Percentiles rank a stretch among this genome's conserved stretches.
These are phyloP conservation scores for Leptinotarsa defecta DNA, from an alignment of 1,140 invertebrate species.

Conservation along the genomic window DNA sequence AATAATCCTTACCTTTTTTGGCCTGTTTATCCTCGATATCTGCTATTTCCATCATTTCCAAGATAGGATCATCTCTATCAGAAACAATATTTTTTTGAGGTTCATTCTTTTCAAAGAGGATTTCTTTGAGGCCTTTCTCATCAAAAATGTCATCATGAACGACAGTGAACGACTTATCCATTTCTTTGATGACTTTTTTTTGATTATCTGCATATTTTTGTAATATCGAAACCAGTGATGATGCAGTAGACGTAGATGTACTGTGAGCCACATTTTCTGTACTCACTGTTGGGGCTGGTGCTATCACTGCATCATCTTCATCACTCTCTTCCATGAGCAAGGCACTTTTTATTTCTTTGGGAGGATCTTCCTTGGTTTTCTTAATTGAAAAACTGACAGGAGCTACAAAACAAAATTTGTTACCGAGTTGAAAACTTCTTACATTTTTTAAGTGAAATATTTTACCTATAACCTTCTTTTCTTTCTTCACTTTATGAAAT, in stretches of 20 bases:
- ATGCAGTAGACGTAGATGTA: background rate
- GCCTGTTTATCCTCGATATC: slow-evolving; percentile 43
- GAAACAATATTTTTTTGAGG: background rate
- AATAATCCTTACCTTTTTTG: slow-evolving; percentile 35
- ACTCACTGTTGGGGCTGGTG: slow-evolving; percentile 28
- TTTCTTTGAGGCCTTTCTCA: slow-evolving; percentile 17
- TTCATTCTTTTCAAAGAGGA: slow-evolving; percentile 12
- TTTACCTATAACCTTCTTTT: slow-evolving; percentile 51
- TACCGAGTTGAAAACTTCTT: background rate
- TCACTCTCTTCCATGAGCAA: slow-evolving; percentile 76
- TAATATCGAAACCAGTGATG: background rate
- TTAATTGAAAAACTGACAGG: slow-evolving; percentile 83
- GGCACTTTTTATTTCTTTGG: slow-evolving; percentile 69
- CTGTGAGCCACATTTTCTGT: slow-evolving; percentile 1
- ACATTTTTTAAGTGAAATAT: background rate
- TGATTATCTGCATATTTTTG: background rate
- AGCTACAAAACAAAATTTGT: slow-evolving; percentile 50
- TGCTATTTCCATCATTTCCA: slow-evolving; percentile 62
- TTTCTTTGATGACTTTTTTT: background rate
- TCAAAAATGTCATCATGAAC: background rate
- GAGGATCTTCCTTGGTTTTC: slow-evolving; percentile 72
- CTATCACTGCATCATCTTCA: slow-evolving; percentile 62
- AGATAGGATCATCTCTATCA: slow-evolving; percentile 46
- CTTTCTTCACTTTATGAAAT: slow-evolving; percentile 41
- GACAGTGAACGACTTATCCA: background rate